Evolutionary conservation across 2,797 vertebrate genomes (phyloP).

Genomic region (Triplophysa bombifrons): DNA sequence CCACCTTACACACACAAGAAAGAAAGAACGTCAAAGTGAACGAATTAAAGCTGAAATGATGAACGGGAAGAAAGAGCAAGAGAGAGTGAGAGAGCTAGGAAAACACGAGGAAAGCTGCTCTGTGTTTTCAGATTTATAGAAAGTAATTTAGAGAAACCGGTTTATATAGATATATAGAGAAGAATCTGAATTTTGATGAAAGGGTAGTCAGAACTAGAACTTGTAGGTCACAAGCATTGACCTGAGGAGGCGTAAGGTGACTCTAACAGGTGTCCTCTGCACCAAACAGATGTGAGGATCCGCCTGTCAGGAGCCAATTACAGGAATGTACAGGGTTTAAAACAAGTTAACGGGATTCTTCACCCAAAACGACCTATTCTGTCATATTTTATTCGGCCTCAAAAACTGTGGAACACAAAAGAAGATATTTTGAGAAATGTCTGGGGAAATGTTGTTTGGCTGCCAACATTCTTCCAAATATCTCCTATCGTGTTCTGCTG

Average conservation of each 20-base stretch:
- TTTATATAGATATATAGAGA: too few relatives aligned
- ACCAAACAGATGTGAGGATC: background rate
- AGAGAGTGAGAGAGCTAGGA: background rate
- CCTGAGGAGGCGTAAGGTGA: background rate
- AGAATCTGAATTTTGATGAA: too few relatives aligned
- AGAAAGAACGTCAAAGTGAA: background rate
- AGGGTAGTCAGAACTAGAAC: background rate
- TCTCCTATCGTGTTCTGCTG: too few relatives aligned
- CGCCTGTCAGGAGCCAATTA: background rate
- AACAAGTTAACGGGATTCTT: too few relatives aligned
- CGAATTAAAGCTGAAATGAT: background rate
- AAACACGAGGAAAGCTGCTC: background rate
- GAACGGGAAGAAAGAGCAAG: background rate
- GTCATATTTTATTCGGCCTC: too few relatives aligned
- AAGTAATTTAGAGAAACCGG: background rate
- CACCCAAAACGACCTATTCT: too few relatives aligned
- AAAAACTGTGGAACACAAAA: too few relatives aligned
- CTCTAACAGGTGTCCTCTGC: background rate
- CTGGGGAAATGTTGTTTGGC: too few relatives aligned
- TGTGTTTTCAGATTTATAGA: constrained; percentile 6
- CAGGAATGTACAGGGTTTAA: background rate
- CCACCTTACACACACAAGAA: background rate
- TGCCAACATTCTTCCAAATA: too few relatives aligned
- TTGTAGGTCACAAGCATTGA: background rate
- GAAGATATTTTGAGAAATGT: too few relatives aligned